phyloP scores from a whole-genome alignment of 30 jellyfish, hydroid and myxozoan genomes.

The Aurelia aurita region DNA sequence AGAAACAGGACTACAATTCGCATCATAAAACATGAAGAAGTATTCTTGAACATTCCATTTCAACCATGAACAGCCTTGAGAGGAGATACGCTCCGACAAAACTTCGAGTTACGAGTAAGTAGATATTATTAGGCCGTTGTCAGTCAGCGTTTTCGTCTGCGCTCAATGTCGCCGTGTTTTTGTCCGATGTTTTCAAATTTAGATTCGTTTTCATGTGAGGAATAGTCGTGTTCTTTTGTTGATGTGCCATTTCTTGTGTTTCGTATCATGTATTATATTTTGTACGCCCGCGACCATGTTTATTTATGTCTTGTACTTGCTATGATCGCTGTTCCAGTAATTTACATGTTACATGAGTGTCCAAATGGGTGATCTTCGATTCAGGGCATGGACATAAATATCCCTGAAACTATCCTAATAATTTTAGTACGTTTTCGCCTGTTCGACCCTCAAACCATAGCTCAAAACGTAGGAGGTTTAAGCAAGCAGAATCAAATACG shows the following conservation, averaged over 20 bases:
- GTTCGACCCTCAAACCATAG: no score
- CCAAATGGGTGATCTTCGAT: constrained; percentile 52
- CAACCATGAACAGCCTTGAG: constrained; percentile 65
- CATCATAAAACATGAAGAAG: constrained; percentile 1
- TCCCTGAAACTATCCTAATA: no score
- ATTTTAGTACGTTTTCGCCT: no score
- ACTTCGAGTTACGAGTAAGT: constrained; percentile 76
- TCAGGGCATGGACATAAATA: background rate
- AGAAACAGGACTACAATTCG: background rate
- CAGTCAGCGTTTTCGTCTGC: background rate
- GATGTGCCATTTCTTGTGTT: no score
- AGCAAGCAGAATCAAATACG: no score
- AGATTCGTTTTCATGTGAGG: background rate
- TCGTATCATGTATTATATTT: background rate
- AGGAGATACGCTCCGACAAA: constrained; percentile 61
- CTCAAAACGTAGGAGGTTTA: no score
- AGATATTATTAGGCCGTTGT: constrained; percentile 57
- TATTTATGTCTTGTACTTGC: constrained; percentile 58
- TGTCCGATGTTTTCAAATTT: constrained; percentile 8
- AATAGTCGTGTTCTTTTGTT: no score
- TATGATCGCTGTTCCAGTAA: constrained; percentile 38
- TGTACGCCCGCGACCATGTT: constrained; percentile 51
- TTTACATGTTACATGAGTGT: constrained; percentile 31
- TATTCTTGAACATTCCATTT: background rate
- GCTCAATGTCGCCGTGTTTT: constrained; percentile 31